These are phyloP conservation scores for Cactoblastis cactorum DNA, from an alignment of 2,888 invertebrate genomes.

Conservation along the genomic window DNA sequence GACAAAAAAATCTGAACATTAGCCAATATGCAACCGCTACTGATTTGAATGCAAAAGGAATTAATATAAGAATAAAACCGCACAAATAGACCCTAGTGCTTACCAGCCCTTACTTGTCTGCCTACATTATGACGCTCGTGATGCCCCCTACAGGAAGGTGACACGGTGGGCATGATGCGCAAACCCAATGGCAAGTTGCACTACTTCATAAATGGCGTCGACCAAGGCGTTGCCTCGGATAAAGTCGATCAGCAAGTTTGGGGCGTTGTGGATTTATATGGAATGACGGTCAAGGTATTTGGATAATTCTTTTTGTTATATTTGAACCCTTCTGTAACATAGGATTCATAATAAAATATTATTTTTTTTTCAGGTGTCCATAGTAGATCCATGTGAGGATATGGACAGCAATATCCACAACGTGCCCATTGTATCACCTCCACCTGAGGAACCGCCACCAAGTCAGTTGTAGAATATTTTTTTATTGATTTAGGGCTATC, in stretches of 20 bases:
- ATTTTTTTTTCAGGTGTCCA: constrained; percentile 81
- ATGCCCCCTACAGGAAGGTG: constrained; percentile 83
- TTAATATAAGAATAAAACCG: too few relatives aligned
- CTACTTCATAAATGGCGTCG: constrained; percentile 95
- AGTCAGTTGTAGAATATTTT: constrained; percentile 41
- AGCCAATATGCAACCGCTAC: too few relatives aligned
- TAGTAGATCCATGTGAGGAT: constrained; percentile 90
- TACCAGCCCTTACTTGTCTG: too few relatives aligned
- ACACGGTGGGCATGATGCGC: constrained; percentile 94
- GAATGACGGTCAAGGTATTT: constrained; percentile 88
- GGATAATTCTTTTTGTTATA: neutral
- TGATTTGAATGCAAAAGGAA: too few relatives aligned
- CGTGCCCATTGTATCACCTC: constrained; percentile 31
- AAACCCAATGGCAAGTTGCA: constrained; percentile 91
- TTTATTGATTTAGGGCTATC: neutral
- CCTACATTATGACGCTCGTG: too few relatives aligned
- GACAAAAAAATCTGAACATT: too few relatives aligned
- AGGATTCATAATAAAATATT: neutral
- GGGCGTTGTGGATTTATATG: constrained; percentile 97
- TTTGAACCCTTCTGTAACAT: too few relatives aligned
- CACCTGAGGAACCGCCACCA: constrained; percentile 34
- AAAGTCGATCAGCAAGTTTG: constrained; percentile 90
- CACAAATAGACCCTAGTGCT: too few relatives aligned
- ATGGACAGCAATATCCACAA: constrained; percentile 80
- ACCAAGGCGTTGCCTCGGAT: constrained; percentile 94